These are phyloP conservation scores for Anguilla pacifica DNA, from an alignment of 2,797 vertebrate genomes.

Conservation along the genomic window DNA sequence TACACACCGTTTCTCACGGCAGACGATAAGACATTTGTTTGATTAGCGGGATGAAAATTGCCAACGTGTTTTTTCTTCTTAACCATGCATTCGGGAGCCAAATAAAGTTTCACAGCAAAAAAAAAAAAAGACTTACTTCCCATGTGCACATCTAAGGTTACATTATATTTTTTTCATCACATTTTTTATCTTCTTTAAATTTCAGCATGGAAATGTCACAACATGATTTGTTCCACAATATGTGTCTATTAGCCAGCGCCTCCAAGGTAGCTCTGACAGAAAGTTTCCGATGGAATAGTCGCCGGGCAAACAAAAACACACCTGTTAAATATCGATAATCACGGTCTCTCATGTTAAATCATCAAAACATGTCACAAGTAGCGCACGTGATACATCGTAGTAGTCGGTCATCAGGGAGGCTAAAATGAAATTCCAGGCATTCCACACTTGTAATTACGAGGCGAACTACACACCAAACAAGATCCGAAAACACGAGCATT, in stretches of 20 bases:
- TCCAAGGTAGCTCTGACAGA: no score
- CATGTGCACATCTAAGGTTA: neutral
- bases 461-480: conserved; percentile 61
- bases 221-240: neutral
- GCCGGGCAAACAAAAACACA: no score
- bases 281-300: no score
- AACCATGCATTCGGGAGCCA: neutral
- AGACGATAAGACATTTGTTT: neutral
- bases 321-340: neutral
- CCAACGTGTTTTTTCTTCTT: neutral
- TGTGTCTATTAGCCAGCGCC: no score
- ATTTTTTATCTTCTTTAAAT: neutral
- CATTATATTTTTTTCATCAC: neutral
- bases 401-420: conserved; percentile 71
- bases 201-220: neutral
- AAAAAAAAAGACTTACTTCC: neutral
- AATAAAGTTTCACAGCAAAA: neutral
- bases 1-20: neutral
- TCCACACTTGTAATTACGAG: conserved; percentile 76
- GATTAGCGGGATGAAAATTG: neutral
- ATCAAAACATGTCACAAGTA: conserved; percentile 40
- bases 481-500: conserved; percentile 50
- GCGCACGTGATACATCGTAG: conserved; percentile 66
- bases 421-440: conserved; percentile 72
- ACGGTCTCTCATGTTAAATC: conserved; percentile 30